A percentile compares a stretch with the other conserved stretches of the same genome.
Conservation (phyloP, 1,140 invertebrate genomes). For the Dendrolimus punctatus region DNA sequence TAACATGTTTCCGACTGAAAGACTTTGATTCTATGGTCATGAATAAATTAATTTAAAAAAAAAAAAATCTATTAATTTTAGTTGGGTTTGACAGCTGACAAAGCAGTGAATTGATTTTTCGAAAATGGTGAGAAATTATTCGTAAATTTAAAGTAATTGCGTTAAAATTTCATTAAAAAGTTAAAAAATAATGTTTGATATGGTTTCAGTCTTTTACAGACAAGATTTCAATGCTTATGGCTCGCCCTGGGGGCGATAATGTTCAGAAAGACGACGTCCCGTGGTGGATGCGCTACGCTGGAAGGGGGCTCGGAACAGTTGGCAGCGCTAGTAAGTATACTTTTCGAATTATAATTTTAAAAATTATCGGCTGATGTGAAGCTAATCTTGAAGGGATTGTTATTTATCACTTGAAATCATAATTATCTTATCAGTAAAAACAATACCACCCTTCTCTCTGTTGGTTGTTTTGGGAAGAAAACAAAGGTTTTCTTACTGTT, state of each 20-base stretch:
- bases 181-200: constrained; percentile 27
- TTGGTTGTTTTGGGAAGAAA: no score
- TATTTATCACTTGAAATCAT: no score
- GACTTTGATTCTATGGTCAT: no score
- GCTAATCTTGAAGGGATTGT: no score
- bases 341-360: constrained; percentile 5
- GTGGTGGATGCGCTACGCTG: constrained; percentile 92
- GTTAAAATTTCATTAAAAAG: constrained; percentile 7
- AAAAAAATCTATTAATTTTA: no score
- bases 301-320: constrained; percentile 86
- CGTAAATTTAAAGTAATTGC: constrained; percentile 25
- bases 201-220: constrained; percentile 81
- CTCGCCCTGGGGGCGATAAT: constrained; percentile 82
- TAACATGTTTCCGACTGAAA: no score
- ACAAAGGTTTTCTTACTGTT: no score
- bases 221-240: constrained; percentile 83
- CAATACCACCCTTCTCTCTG: no score
- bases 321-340: constrained; percentile 77
- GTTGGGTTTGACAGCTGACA: constrained; percentile 36
- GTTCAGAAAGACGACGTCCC: constrained; percentile 85
- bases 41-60: no score
- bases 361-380: neutral
- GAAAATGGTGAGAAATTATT: constrained; percentile 59
- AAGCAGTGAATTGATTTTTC: constrained; percentile 64
- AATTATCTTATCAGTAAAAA: no score